Evolutionary conservation across 2,113 vertebrate species (phyloP), one percentile per base, ranked within the genome.

Genomic region (Suncus etruscus): DNA sequence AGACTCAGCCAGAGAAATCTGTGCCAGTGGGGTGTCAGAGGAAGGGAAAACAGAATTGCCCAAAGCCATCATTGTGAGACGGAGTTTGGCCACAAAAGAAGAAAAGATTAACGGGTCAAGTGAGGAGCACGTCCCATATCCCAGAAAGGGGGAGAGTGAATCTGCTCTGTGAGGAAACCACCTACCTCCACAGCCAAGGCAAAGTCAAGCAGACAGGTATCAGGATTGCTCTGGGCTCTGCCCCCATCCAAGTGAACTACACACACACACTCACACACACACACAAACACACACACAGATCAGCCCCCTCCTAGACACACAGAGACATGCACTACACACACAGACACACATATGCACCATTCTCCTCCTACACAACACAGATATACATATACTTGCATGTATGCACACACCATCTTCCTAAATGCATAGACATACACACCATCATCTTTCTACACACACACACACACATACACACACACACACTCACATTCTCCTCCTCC

Each of bases 31-130:
- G 88, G 83, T 51, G 8, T 74, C 11, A 11, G 50, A 0, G 9
- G 58, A 86, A 90, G 77, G 77, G 91, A 92, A 74, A 90, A 65
- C 68, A 90, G 86, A 87, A 58, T 89, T 87, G 48, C 75, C 76
- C 69, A 83, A 81, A 87, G 91, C 79, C 89, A 29, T 91, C 82
- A n/a, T 89, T 69, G 25, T 14, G n/a, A 22, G 65, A 58, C 88
- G 27, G 32, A 93, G 81, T 93, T 79, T 29, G 66, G 47, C 45
- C 7, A n/a, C 73, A 50, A 92, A 83, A 92, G 74, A 84, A 68
- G 54, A 66, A 63, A 87, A 75, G 68, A 76, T 78, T 25, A 87
- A 29, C 25, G 27, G 69, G 58, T 75, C 91, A 76, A 77, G 31
- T 66, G 51, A 93, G 88, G 48, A 91, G 6, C 72, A 76, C 72